These are phyloP conservation scores for Panzeria rudis DNA, from an alignment of 2,888 invertebrate species.

Conservation along the genomic window DNA sequence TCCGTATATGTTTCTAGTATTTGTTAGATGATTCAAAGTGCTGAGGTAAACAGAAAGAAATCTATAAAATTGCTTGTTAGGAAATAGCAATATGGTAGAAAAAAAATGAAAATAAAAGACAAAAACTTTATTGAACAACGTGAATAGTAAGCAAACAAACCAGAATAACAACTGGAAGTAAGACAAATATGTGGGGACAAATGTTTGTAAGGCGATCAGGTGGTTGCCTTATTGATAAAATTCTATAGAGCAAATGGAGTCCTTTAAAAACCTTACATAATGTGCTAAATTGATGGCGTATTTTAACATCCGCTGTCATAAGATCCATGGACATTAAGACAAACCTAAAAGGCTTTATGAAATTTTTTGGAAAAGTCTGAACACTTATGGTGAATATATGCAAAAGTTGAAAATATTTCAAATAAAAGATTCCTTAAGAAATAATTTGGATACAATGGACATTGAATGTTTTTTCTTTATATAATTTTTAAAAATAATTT, in stretches of 20 bases:
- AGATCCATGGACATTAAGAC: too few species aligned
- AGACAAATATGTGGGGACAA: slow-evolving; percentile 2
- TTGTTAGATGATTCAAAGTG: slow-evolving; percentile 56
- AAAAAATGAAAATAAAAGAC: not conserved
- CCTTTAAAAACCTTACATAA: not conserved
- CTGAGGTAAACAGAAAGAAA: slow-evolving; percentile 58
- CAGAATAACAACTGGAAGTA: slow-evolving; percentile 23
- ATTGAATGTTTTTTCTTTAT: too few species aligned
- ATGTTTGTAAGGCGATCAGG: not conserved
- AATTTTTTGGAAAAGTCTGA: too few species aligned
- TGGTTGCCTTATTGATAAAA: not conserved
- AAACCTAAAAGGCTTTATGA: too few species aligned
- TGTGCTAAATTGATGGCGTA: not conserved
- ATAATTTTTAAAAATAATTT: too few species aligned
- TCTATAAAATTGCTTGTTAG: slow-evolving; percentile 50
- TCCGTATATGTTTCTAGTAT: slow-evolving; percentile 32
- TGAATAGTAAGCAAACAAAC: slow-evolving; percentile 3
- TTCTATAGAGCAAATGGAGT: not conserved
- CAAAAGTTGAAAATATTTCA: too few species aligned
- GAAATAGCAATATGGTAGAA: slow-evolving; percentile 21
- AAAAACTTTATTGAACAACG: slow-evolving; percentile 7
- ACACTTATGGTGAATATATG: too few species aligned
- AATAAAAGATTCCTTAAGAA: too few species aligned
- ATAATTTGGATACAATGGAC: too few species aligned
- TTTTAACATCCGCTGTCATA: not conserved